Conservation (phyloP, 2,888 invertebrate species). For the Pogonocherus hispidulus region DNA sequence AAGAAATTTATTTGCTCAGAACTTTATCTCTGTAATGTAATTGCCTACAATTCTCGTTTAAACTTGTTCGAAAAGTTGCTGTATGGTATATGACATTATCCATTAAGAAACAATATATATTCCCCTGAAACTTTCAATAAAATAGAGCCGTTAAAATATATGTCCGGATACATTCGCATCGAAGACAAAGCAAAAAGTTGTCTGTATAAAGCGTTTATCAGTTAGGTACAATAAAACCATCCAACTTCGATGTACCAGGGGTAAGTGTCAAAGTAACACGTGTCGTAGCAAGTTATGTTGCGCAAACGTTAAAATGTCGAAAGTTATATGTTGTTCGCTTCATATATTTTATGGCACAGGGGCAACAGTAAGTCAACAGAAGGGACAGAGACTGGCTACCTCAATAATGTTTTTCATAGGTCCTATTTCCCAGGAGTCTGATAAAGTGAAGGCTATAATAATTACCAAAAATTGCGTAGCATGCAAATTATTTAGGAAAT, state of each 20-base stretch:
- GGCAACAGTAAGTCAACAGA: not conserved
- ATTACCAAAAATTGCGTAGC: no score
- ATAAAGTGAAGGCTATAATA: not conserved
- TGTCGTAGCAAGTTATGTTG: slow-evolving; percentile 17
- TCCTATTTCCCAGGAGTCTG: not conserved
- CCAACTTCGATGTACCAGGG: not conserved
- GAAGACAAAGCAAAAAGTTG: slow-evolving; percentile 20
- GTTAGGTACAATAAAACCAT: slow-evolving; percentile 5
- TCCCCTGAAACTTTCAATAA: slow-evolving; percentile 1
- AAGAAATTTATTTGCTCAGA: slow-evolving; percentile 18
- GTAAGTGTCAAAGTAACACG: slow-evolving; percentile 27
- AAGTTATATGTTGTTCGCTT: slow-evolving; percentile 11
- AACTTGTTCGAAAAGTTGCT: slow-evolving; percentile 9
- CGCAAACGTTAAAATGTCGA: not conserved
- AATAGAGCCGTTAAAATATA: slow-evolving; percentile 9
- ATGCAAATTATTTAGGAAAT: no score
- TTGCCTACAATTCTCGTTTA: slow-evolving; percentile 9
- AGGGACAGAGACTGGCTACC: not conserved
- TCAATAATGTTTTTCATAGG: not conserved
- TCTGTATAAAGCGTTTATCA: slow-evolving; percentile 19
- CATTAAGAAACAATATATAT: slow-evolving; percentile 29
- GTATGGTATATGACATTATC: slow-evolving; percentile 24
- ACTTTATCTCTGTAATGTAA: slow-evolving; percentile 30
- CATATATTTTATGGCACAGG: slow-evolving; percentile 2
- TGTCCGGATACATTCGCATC: slow-evolving; percentile 6